Evolutionary conservation across 2,797 vertebrate species (phyloP).

Genomic region (Oryzias dopingdopingensis): DNA sequence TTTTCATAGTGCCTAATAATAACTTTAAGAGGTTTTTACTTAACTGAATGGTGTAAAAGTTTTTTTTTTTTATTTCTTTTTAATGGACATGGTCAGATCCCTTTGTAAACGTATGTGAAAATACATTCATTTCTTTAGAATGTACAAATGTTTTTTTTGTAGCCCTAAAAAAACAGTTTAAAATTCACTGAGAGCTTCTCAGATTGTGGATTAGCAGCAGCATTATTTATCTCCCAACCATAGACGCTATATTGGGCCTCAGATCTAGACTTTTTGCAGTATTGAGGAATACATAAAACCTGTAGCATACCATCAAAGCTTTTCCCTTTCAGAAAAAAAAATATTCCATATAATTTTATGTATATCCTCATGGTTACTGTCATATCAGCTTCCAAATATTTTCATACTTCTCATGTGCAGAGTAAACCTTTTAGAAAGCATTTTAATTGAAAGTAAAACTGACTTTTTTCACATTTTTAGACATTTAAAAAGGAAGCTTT

Average conservation of each 20-base stretch:
- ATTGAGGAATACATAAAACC: not conserved
- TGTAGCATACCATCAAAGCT: not conserved
- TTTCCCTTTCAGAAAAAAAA: not conserved
- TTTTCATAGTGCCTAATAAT: not conserved
- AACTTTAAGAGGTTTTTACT: not conserved
- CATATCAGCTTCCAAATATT: not conserved
- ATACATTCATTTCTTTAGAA: no score
- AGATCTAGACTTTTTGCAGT: not conserved
- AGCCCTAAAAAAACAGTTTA: no score
- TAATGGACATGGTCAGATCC: no score
- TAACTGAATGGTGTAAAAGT: not conserved
- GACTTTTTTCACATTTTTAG: not conserved
- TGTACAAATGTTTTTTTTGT: no score
- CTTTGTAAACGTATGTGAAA: no score
- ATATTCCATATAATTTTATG: no score
- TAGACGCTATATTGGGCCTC: not conserved
- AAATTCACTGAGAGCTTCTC: no score
- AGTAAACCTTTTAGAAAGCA: not conserved
- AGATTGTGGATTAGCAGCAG: not conserved
- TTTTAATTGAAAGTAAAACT: not conserved
- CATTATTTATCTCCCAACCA: not conserved
- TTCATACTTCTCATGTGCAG: not conserved
- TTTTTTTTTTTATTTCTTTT: not conserved
- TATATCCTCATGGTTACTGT: not conserved
- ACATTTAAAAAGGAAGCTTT: not conserved